These are phyloP conservation scores for Eulacestoma nigropectus DNA, from an alignment of 2,113 vertebrate genomes.

Conservation along the genomic window DNA sequence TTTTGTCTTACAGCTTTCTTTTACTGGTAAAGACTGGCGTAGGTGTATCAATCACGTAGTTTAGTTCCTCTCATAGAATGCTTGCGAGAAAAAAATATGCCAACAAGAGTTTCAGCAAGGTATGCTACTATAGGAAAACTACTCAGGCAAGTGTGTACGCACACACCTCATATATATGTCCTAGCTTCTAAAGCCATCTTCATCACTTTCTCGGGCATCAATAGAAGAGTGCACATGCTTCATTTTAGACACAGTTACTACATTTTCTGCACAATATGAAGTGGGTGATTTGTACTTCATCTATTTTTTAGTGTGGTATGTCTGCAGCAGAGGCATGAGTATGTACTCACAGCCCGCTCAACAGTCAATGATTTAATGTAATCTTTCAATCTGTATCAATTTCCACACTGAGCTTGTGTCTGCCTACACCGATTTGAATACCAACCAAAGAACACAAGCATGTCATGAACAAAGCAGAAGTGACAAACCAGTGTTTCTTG, in stretches of 20 bases:
- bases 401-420: conserved; percentile 9
- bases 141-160: too few relatives aligned
- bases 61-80: not conserved
- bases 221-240: not conserved
- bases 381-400: not conserved
- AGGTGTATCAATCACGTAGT: not conserved
- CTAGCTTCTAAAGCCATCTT: not conserved
- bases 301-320: not conserved
- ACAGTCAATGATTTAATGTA: not conserved
- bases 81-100: not conserved
- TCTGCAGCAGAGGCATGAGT: not conserved
- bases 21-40: not conserved
- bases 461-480: not conserved
- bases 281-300: not conserved
- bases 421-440: conserved; percentile 14
- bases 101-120: not conserved
- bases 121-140: not conserved
- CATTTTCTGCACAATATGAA: not conserved
- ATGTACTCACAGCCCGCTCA: not conserved
- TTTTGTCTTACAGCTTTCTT: not conserved
- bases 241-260: not conserved
- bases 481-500: not conserved
- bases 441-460: conserved; percentile 7
- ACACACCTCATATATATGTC: accelerated
- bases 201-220: not conserved